Evolutionary conservation across 2,888 invertebrate genomes (phyloP), one percentile per base, ranked within the genome.

Genomic region (Plebejus argus): DNA sequence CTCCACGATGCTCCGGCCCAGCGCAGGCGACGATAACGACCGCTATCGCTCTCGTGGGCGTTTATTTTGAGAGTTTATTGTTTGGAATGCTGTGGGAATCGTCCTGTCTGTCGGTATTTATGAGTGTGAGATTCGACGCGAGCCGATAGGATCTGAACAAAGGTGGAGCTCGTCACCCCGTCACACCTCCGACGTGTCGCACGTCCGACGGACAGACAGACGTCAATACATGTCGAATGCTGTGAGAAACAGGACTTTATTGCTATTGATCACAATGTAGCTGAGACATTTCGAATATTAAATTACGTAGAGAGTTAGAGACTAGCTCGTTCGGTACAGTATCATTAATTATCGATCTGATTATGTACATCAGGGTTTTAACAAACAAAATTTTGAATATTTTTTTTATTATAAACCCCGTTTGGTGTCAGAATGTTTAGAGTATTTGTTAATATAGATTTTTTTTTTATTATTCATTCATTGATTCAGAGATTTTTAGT

Each of bases 41-140:
- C 15, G 15, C 15, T 23, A 20, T 28, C 15, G 28, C 33, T 66
- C 28, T 66, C 28, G 66, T 66, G 15, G 28, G 66, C 58, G 58
- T 58, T 66, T 66, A 66, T 23, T 66, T 66, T 66, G 61, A 66
- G 61, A 66, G 61, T 66, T 66, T 66, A 66, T 33, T 66, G 66
- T 66, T 66, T 66, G 12, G 28, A 15, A 33, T 33, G 66, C 15
- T 28, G 66, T 33, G 66, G 66, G 66, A 66, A 66, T 66, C 66
- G 66, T 66, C 66, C 66, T 66, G 66, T 66, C 66, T 28, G 15
- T 66, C 28, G 66, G 66, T 28, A 33, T 66, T 28, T 66, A 66
- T 66, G 12, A 28, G 15, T 23, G 66, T 12, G 28, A 66, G 28
- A 66, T 66, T 66, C 28, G 28, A 66, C 66, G 28, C 15, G 66